These are phyloP conservation scores for Pseudopipra pipra DNA, from an alignment of 2,113 vertebrate genomes.

Conservation along the genomic window DNA sequence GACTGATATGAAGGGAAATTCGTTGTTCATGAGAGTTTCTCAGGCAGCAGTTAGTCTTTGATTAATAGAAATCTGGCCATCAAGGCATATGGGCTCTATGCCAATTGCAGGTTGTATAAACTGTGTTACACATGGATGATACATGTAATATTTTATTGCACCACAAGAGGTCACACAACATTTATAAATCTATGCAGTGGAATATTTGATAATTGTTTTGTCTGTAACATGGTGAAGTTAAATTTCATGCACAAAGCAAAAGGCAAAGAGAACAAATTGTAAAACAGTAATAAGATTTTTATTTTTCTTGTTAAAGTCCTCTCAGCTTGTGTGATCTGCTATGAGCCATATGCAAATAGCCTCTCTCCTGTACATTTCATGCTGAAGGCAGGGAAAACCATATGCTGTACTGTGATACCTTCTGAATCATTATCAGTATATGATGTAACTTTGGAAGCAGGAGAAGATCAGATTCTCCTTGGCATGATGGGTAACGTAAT, in stretches of 20 bases:
- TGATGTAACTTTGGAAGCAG: conserved; percentile 40
- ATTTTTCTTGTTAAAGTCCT: conserved; percentile 51
- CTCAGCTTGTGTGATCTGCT: conserved; percentile 32
- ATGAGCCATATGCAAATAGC: conserved; percentile 55
- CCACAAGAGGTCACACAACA: conserved; percentile 69
- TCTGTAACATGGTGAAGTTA: background rate
- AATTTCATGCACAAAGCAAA: conserved; percentile 1
- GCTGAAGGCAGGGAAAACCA: conserved; percentile 50
- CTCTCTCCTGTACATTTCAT: conserved; percentile 61
- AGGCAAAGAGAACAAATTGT: conserved; percentile 1
- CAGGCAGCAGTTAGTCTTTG: background rate
- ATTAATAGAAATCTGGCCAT: background rate
- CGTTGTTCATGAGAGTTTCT: background rate
- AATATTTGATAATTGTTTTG: background rate
- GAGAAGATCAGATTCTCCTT: background rate
- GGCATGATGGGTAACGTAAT: background rate
- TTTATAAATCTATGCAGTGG: conserved; percentile 27
- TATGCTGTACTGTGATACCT: conserved; percentile 18
- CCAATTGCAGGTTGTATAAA: background rate
- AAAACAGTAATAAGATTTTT: background rate
- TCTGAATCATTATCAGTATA: background rate
- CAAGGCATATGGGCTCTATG: background rate
- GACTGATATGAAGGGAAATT: background rate
- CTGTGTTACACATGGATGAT: background rate
- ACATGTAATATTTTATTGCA: conserved; percentile 34